These are phyloP conservation scores for Radopholus similis DNA, from an alignment of 1,140 invertebrate genomes.

Conservation along the genomic window DNA sequence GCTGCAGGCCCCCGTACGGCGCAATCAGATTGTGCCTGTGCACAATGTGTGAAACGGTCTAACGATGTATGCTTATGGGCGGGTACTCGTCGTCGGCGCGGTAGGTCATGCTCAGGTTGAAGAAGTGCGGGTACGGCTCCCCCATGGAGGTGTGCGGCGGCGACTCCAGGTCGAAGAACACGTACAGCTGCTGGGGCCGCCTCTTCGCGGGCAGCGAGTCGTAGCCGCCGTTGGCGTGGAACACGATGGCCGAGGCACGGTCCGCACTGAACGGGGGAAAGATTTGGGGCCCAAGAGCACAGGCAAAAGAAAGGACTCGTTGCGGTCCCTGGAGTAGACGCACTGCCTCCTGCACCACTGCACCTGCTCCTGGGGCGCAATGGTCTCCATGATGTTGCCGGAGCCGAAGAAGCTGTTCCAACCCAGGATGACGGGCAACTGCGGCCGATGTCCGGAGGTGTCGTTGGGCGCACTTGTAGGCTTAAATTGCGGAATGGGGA, in stretches of 20 bases:
- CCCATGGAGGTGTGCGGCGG: background rate
- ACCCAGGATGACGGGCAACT: conserved; percentile 7
- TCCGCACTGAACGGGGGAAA: too few relatives aligned
- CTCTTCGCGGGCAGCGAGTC: background rate
- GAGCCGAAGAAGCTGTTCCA: conserved; percentile 7
- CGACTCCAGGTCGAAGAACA: conserved; percentile 9
- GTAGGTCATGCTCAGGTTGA: conserved; percentile 29
- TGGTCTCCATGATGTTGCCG: conserved; percentile 3
- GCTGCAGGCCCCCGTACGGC: conserved; percentile 16
- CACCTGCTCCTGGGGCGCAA: conserved; percentile 5
- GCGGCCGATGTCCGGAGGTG: too few relatives aligned
- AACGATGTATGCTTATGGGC: too few relatives aligned
- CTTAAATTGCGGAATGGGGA: too few relatives aligned
- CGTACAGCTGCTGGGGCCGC: background rate
- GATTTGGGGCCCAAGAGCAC: too few relatives aligned
- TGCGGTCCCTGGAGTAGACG: too few relatives aligned
- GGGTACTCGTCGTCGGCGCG: conserved; percentile 8
- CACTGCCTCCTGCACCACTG: too few relatives aligned
- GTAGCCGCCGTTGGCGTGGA: background rate
- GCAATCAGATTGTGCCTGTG: conserved; percentile 15
- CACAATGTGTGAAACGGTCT: too few relatives aligned
- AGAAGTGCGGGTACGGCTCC: background rate
- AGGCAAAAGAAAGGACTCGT: too few relatives aligned
- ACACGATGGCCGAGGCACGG: conserved; percentile 1
- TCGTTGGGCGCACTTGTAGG: too few relatives aligned